Evolutionary conservation across 2,113 vertebrate genomes (phyloP), one percentile per base, ranked within the genome.

Genomic region (Hyperoodon ampullatus): DNA sequence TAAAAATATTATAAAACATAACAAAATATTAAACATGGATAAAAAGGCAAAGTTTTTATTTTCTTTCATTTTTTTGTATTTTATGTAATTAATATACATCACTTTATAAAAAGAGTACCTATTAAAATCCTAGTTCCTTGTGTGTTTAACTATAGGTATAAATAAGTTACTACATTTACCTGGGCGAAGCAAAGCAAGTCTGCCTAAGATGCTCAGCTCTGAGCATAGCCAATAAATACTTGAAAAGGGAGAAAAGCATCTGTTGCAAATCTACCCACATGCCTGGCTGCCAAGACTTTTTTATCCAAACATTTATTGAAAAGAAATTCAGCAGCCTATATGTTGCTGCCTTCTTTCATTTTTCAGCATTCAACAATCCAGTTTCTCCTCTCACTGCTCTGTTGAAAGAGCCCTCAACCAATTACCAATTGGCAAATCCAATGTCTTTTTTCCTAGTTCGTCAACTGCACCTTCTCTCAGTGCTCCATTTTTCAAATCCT

Each of bases 1-100:
- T 19, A 65, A 87, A 83, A 71, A 53, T 12, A 30, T 55, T 90
- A 65, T n/a, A 96, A 88, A 74, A 39, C 21, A 50, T 28, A 55
- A 39, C 13, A 63, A 88, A 72, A 81, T 61, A 8, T 12, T 70
- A 93, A 90, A 30, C 16, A 33, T 42, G 14, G 21, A 47, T 80
- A 24, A 63, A 83, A 71, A 26, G 30, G 16, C 5, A 0, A 39
- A 6, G 1, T 12, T 63, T 85, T 75, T 2, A 85, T 71, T 60
- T 61, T 42, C 3, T 33, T 21, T 39, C 21, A 18, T 65, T 39
- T 50, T 81, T 84, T 70, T 42, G 8, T 70, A 42, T 55, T 74
- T 77, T 21, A 18, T 70, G 39, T 44, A 68, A 84, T 60, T 83
- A 86, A 42, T 35, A 35, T 18, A 18, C n/a, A 42, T 71, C 42